These are phyloP conservation scores for Marasmarcha lunaedactyla DNA, from an alignment of 2,888 invertebrate species.

Conservation along the genomic window DNA sequence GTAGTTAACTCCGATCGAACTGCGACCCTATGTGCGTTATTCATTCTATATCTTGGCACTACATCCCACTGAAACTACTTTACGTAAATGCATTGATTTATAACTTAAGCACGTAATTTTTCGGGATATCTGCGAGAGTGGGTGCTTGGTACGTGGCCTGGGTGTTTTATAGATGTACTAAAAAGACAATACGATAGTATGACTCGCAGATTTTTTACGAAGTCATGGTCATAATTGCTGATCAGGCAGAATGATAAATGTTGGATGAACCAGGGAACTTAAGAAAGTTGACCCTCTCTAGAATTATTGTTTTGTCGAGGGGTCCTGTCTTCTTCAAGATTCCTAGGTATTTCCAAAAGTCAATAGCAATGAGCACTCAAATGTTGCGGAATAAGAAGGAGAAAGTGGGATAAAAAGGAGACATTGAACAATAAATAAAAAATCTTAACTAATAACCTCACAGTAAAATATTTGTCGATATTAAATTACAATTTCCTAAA, in stretches of 20 bases:
- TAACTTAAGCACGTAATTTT: conserved; percentile 1
- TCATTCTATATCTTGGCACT: conserved; percentile 26
- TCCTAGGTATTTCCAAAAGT: too few species aligned
- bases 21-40: conserved; percentile 31
- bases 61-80: conserved; percentile 12
- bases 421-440: too few species aligned
- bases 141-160: background rate
- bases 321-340: too few species aligned
- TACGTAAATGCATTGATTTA: conserved; percentile 3
- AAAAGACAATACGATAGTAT: conserved; percentile 28
- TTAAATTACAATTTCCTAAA: too few species aligned
- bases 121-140: background rate
- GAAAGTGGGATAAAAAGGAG: too few species aligned
- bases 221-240: conserved; percentile 45
- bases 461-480: too few species aligned
- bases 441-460: too few species aligned
- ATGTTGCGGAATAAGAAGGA: too few species aligned
- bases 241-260: conserved; percentile 18
- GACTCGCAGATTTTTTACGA: conserved; percentile 30
- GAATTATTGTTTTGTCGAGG: too few species aligned
- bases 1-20: conserved; percentile 36
- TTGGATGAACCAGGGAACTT: too few species aligned
- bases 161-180: conserved; percentile 4
- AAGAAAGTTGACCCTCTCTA: too few species aligned
- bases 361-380: too few species aligned